Base-by-base conservation (phyloP, 1,140 invertebrate genomes). In the Cydia splendana region DNA sequence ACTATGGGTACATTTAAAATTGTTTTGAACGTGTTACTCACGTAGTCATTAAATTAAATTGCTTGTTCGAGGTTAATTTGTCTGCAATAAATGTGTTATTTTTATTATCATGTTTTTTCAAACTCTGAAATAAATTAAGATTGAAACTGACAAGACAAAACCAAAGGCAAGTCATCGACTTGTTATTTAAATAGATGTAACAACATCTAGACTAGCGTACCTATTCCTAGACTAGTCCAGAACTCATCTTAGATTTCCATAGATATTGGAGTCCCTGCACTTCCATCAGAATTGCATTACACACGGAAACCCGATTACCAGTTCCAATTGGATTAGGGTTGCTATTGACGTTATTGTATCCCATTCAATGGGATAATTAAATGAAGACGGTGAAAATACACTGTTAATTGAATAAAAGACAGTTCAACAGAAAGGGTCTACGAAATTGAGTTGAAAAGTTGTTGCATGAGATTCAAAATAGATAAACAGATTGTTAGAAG, bases 321-420 rank as follows among this genome's bases (percentile, higher is more conserved):
- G 15, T 6, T 18, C 53, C 15, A 57, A 57, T 57, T 57, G 53
- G 53, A 57, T 57, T 57, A 57, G 53, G 53, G 7, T 57, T 57
- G 53, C 2, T 1, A 24, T 24, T 24, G 24, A 2, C 24, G 24
- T 57, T 57, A 57, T 57, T 18, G 53, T 57, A 7, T 57, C 53
- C n/a, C 18, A 57, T 57, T 57, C 53, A 57, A 57, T 57, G n/a
- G 53, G 18, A 57, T 57, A 57, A 57, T 57, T 57, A 57, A 57
- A n/a, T 57, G n/a, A 15, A 57, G 53, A 57, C 53, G n/a, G 15
- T 57, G 7, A 1, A 18, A 6, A 57, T 51, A 15, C 48, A 51
- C 13, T 15, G 15, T 51, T 13, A 51, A 51, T 10, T 10, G 1
- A 51, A 51, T 13, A 15, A 15, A 51, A 9, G 12, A 15, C 4